These are phyloP conservation scores for Brachionus koreanus DNA, from an alignment of 1,140 invertebrate genomes.

Conservation along the genomic window DNA sequence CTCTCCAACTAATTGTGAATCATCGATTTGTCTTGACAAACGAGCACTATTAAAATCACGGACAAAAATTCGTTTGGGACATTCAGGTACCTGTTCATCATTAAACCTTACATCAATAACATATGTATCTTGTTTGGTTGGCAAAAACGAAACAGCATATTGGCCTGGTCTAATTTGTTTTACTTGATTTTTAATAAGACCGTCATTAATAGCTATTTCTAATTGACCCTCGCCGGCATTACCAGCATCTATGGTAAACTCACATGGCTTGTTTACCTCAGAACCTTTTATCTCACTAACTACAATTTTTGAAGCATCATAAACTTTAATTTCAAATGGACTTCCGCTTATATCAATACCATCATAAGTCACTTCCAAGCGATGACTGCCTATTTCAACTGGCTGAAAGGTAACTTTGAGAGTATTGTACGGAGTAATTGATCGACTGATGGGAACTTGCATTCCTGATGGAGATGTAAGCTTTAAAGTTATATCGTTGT, in stretches of 20 bases:
- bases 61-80: constrained; percentile 21
- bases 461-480: background rate
- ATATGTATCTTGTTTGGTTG: constrained; percentile 82
- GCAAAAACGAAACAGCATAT: constrained; percentile 72
- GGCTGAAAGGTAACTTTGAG: constrained; percentile 28
- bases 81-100: constrained; percentile 85
- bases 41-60: constrained; percentile 1
- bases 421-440: background rate
- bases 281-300: constrained; percentile 10
- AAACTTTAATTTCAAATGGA: constrained; percentile 38
- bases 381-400: constrained; percentile 43
- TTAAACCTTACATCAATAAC: constrained; percentile 98
- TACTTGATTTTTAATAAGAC: constrained; percentile 42
- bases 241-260: constrained; percentile 79
- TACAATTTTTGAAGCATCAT: constrained; percentile 19
- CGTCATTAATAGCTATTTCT: constrained; percentile 45
- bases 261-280: constrained; percentile 22
- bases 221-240: constrained; percentile 71
- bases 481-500: background rate
- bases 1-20: background rate
- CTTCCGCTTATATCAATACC: background rate
- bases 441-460: background rate
- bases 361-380: background rate
- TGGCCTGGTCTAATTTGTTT: constrained; percentile 25
- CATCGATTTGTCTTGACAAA: background rate